Evolutionary conservation across 2,888 invertebrate genomes (phyloP).

Genomic region (Ommatoiulus sabulosus): DNA sequence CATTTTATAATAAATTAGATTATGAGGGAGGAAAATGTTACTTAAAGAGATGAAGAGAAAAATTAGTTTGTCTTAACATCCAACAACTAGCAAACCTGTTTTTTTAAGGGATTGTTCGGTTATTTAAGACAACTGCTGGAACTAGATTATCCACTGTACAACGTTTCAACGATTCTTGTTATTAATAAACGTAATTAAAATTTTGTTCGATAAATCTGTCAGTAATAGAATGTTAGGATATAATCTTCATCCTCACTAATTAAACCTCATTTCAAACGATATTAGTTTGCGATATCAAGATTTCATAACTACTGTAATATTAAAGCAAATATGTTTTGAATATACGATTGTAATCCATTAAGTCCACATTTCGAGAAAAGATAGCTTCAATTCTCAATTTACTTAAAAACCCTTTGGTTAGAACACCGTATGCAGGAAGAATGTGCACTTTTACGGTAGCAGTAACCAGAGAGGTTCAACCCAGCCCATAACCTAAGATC

Average conservation of each 20-base stretch:
- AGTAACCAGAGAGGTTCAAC: no score
- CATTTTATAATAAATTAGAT: neutral
- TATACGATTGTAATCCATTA: neutral
- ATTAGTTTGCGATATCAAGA: neutral
- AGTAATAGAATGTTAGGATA: neutral
- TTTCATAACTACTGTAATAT: neutral
- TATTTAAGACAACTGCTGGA: neutral
- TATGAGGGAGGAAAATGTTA: neutral
- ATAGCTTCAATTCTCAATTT: neutral
- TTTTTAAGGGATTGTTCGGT: neutral
- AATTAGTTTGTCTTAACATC: neutral
- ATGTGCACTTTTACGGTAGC: neutral
- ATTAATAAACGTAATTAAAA: neutral
- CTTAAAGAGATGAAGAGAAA: neutral
- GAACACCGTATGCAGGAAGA: neutral
- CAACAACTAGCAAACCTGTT: neutral
- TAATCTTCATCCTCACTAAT: neutral
- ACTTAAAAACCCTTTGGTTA: no score
- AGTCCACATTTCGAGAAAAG: neutral
- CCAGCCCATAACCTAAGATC: no score
- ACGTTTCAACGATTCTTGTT: neutral
- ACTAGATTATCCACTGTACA: neutral
- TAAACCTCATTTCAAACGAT: neutral
- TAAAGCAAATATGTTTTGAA: neutral
- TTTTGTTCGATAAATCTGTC: neutral